Percentiles rank a stretch among this genome's conserved stretches.
These are phyloP conservation scores for Pseudorasbora parva DNA, from an alignment of 2,113 vertebrate species.

Conservation along the genomic window DNA sequence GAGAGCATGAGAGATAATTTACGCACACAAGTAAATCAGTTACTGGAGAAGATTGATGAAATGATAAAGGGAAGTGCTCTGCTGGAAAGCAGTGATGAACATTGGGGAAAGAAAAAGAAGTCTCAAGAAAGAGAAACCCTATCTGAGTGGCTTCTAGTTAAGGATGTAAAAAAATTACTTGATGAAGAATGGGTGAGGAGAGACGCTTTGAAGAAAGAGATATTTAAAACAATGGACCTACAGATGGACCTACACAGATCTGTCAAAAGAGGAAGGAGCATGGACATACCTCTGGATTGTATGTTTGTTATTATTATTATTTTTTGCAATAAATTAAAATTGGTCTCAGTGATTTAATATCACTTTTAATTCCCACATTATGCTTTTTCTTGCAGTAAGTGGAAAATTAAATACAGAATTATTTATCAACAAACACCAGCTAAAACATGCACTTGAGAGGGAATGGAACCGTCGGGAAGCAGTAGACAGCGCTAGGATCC, in stretches of 20 bases:
- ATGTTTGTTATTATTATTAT: neutral
- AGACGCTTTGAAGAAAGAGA: neutral
- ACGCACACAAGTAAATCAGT: neutral
- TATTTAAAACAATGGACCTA: neutral
- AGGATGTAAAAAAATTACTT: slow-evolving; percentile 7
- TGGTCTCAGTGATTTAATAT: too few species aligned
- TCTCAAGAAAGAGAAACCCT: neutral
- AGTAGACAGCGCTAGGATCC: neutral
- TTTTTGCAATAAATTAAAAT: too few species aligned
- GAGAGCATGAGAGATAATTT: neutral
- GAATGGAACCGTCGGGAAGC: neutral
- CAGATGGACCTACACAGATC: neutral
- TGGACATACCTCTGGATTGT: rapidly evolving
- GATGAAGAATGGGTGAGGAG: neutral
- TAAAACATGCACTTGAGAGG: neutral
- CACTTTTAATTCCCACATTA: neutral
- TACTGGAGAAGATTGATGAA: neutral
- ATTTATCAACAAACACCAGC: neutral
- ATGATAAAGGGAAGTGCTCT: neutral
- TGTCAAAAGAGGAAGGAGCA: neutral
- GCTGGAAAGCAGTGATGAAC: neutral
- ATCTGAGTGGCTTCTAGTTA: neutral
- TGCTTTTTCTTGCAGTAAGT: neutral
- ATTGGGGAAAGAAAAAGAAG: neutral
- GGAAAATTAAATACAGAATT: neutral